Evolutionary conservation across 2,113 vertebrate species (phyloP).

Genomic region (Pimephales promelas): DNA sequence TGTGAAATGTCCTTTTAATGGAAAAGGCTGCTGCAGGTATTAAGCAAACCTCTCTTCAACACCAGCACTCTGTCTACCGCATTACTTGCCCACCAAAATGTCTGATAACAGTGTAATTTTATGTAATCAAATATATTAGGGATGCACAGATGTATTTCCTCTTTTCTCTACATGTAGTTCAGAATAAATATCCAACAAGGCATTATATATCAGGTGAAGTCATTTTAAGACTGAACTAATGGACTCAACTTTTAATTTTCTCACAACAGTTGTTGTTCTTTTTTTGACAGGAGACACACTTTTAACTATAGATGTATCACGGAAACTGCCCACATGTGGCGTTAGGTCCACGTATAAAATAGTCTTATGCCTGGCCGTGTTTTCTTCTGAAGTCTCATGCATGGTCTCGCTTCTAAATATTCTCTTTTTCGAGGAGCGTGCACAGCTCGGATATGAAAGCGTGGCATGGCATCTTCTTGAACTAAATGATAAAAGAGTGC

Average conservation of each 20-base stretch:
- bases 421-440: slow-evolving; percentile 9
- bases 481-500: slow-evolving; percentile 25
- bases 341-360: neutral
- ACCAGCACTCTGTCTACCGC: neutral
- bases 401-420: slow-evolving; percentile 27
- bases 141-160: neutral
- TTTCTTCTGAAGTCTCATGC: slow-evolving; percentile 11
- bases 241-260: slow-evolving; percentile 21
- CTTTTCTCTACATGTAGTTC: neutral
- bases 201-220: neutral
- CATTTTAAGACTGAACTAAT: neutral
- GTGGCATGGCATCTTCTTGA: slow-evolving; percentile 36
- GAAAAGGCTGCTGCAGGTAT: slow-evolving; percentile 5
- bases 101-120: neutral
- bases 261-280: neutral
- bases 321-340: neutral
- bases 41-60: slow-evolving; percentile 2
- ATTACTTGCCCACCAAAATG: neutral
- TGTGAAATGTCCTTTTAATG: slow-evolving; percentile 24
- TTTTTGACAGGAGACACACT: slow-evolving; percentile 3
- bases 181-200: neutral
- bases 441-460: neutral
- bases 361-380: neutral
- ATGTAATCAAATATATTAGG: slow-evolving; percentile 11
- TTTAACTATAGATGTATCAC: slow-evolving; percentile 1